These are phyloP conservation scores for Pleuronectes platessa DNA, from an alignment of 2,113 vertebrate species.

Conservation along the genomic window DNA sequence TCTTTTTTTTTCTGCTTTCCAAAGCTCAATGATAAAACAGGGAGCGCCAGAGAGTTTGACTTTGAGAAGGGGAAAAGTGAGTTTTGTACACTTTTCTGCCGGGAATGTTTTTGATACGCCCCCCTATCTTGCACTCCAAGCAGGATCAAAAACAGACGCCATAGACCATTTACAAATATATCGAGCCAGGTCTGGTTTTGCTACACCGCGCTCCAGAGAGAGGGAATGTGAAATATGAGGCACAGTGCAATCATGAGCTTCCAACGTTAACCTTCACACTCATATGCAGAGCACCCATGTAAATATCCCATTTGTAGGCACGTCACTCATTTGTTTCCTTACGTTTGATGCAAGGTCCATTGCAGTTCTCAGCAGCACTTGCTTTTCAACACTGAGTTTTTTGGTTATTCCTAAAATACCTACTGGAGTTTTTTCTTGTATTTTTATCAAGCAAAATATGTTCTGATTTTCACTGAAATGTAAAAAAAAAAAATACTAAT, in stretches of 20 bases:
- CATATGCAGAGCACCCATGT: constrained; percentile 55
- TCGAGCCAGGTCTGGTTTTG: no score
- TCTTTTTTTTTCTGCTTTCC: constrained; percentile 32
- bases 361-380: constrained; percentile 68
- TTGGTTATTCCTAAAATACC: constrained; percentile 74
- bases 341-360: constrained; percentile 57
- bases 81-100: constrained; percentile 43
- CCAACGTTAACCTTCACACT: constrained; percentile 63
- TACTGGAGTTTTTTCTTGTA: constrained; percentile 72
- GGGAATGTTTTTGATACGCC: constrained; percentile 35
- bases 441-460: constrained; percentile 76
- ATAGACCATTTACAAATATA: constrained; percentile 17
- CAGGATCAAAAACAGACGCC: constrained; percentile 38
- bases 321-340: constrained; percentile 45
- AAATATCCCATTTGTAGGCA: constrained; percentile 72
- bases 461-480: constrained; percentile 78
- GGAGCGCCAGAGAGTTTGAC: constrained; percentile 33
- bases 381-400: constrained; percentile 73
- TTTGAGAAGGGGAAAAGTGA: constrained; percentile 33
- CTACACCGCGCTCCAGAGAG: constrained; percentile 47
- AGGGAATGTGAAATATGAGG: constrained; percentile 71
- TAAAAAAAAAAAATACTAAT: constrained; percentile 61
- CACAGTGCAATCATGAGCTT: constrained; percentile 78
- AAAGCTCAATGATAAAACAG: constrained; percentile 39
- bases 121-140: constrained; percentile 35